Base-by-base conservation (phyloP, 1,140 invertebrate species). In the Trachelipus rathkii region DNA sequence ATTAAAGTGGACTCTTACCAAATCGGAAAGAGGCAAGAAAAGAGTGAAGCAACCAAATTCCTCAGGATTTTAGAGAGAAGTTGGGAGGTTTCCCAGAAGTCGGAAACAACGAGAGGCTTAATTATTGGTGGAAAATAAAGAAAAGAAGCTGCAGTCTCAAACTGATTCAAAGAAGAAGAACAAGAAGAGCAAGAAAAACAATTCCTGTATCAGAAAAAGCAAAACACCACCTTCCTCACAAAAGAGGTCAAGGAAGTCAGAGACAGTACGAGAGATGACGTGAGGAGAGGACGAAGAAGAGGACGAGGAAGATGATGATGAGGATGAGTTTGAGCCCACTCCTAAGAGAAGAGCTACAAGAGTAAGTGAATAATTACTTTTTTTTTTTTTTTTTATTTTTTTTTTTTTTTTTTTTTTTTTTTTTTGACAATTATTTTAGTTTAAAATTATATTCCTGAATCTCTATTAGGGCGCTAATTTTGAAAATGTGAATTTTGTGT, bases 131-230 rank as follows among this genome's bases (percentile, higher is more conserved):
- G n/a, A n/a, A n/a, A n/a, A n/a, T n/a, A n/a, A n/a, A n/a, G 80
- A 72, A 53, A 74, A 79, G 9, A 44, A 73, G 24, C 80, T 78
- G n/a, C 77, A 80, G 68, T 53, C 79, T 43, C 74, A 15, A n/a
- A 33, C 75, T 33, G 44, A 46, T 19, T 23, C 45, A 6, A 46
- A 46, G 50, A 75, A n/a, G n/a, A 78, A 46, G 50, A 73, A n/a
- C 68, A 78, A 66, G 24, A 60, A 11, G 77, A 75, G 13, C 15
- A n/a, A n/a, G 60, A 13, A 8, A n/a, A 11, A 15, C 73, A 21
- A 33, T 45, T 23, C 44, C 73, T 44, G 67, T 68, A 23, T 71
- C 73, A 68, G 74, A 73, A 33, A 72, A 77, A 72, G 43, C 50
- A n/a, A n/a, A 7, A 19, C 24, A 4, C 74, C 71, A 68, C 10